Conservation (phyloP, 2,113 vertebrate genomes). For the Malurus cyaneus region DNA sequence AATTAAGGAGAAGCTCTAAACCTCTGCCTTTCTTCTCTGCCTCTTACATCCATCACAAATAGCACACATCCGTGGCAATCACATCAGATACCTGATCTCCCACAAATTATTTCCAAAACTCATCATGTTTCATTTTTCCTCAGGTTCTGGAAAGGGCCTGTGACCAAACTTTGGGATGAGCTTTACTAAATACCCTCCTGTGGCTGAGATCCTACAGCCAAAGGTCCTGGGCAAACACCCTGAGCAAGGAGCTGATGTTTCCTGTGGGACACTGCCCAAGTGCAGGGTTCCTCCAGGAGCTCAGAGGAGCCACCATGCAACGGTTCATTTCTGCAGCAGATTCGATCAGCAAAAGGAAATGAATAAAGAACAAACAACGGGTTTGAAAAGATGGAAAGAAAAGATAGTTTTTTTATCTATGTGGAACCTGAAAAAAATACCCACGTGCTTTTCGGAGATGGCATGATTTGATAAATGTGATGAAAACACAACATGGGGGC, state of each 20-base stretch:
- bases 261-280: not conserved
- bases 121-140: not conserved
- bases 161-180: not conserved
- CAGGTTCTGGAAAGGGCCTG: not conserved
- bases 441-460: not conserved
- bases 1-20: not conserved
- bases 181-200: not conserved
- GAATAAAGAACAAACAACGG: not conserved
- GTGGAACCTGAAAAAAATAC: not conserved
- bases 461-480: not conserved
- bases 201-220: not conserved
- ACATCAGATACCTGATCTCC: not conserved
- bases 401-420: not conserved
- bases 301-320: not conserved
- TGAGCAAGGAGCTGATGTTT: not conserved
- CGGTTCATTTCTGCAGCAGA: not conserved
- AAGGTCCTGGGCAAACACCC: not conserved
- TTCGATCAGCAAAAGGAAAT: slow-evolving; percentile 17
- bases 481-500: slow-evolving; percentile 10
- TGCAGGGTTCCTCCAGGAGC: not conserved
- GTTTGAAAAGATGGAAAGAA: not conserved
- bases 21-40: not conserved
- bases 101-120: not conserved
- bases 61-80: not conserved
- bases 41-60: rapidly evolving